Evolutionary conservation across 1,140 invertebrate genomes (phyloP).

Genomic region (Aphelinus atriplicis): DNA sequence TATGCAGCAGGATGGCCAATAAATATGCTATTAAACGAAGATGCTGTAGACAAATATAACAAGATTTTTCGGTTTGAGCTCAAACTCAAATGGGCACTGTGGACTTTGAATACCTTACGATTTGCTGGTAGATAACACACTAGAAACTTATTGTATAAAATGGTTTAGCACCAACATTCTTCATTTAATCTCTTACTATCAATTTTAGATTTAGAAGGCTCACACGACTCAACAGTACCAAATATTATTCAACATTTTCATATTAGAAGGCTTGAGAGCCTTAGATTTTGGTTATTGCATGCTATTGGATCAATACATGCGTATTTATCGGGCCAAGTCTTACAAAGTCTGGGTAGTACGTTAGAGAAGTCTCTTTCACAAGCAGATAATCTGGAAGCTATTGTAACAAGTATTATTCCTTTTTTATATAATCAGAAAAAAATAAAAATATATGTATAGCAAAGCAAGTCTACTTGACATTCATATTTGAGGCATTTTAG

Average conservation of each 20-base stretch:
- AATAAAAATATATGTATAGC: not conserved
- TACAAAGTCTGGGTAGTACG: slow-evolving; percentile 67
- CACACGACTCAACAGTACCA: slow-evolving; percentile 38
- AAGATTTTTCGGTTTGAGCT: slow-evolving; percentile 72
- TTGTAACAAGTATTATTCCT: slow-evolving; percentile 56
- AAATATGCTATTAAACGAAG: slow-evolving; percentile 67
- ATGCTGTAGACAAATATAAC: slow-evolving; percentile 69
- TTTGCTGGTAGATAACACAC: slow-evolving; percentile 61
- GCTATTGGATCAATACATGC: slow-evolving; percentile 72
- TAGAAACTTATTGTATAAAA: not conserved
- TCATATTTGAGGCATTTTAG: not conserved
- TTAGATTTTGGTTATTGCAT: slow-evolving; percentile 72
- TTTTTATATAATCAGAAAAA: not conserved
- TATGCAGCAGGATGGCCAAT: slow-evolving; percentile 68
- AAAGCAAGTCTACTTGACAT: not conserved
- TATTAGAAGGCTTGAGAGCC: slow-evolving; percentile 67
- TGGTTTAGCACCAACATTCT: not conserved
- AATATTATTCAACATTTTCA: slow-evolving; percentile 57
- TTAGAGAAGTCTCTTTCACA: slow-evolving; percentile 63
- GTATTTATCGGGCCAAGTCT: slow-evolving; percentile 73
- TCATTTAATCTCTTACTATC: not conserved
- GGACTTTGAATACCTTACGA: slow-evolving; percentile 69
- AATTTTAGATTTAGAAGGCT: slow-evolving; percentile 57
- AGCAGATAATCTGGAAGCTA: slow-evolving; percentile 65
- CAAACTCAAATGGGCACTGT: slow-evolving; percentile 73